Evolutionary conservation across 2,888 invertebrate species (phyloP).

Genomic region (Melieria omissa): DNA sequence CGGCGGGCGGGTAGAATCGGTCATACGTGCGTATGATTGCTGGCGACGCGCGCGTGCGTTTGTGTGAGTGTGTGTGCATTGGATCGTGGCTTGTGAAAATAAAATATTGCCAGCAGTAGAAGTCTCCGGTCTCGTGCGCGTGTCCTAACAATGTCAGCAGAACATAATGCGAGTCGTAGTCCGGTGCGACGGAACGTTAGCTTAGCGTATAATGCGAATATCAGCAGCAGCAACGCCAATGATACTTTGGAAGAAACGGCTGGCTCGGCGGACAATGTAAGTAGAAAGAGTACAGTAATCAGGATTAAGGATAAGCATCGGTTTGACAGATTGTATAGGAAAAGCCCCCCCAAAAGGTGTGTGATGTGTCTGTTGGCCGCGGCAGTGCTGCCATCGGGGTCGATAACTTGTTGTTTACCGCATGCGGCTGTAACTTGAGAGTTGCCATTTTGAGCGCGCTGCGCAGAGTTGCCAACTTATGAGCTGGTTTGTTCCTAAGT

Average conservation of each 20-base stretch:
- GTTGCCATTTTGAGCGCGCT: no score
- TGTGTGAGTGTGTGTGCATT: slow-evolving; percentile 11
- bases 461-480: no score
- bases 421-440: no score
- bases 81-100: slow-evolving; percentile 18
- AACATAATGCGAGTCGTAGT: slow-evolving; percentile 34
- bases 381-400: no score
- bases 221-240: slow-evolving; percentile 31
- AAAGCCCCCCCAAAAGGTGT: no score
- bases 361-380: no score
- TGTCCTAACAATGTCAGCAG: slow-evolving; percentile 25
- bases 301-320: background rate
- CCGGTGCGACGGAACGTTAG: slow-evolving; percentile 36
- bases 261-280: slow-evolving; percentile 45
- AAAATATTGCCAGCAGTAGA: slow-evolving; percentile 16
- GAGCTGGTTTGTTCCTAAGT: background rate
- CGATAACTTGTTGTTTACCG: no score
- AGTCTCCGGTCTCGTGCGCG: slow-evolving; percentile 20
- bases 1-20: background rate
- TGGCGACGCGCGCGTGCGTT: slow-evolving; percentile 1
- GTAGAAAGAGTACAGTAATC: slow-evolving; percentile 35
- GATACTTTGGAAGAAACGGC: slow-evolving; percentile 40
- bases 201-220: slow-evolving; percentile 35
- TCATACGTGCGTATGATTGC: background rate
- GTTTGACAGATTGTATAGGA: no score